A percentile compares a stretch with the other conserved stretches of the same genome.
These are phyloP conservation scores for Paradoxurus hermaphroditus DNA, from an alignment of 2,113 vertebrate species.

Conservation along the genomic window DNA sequence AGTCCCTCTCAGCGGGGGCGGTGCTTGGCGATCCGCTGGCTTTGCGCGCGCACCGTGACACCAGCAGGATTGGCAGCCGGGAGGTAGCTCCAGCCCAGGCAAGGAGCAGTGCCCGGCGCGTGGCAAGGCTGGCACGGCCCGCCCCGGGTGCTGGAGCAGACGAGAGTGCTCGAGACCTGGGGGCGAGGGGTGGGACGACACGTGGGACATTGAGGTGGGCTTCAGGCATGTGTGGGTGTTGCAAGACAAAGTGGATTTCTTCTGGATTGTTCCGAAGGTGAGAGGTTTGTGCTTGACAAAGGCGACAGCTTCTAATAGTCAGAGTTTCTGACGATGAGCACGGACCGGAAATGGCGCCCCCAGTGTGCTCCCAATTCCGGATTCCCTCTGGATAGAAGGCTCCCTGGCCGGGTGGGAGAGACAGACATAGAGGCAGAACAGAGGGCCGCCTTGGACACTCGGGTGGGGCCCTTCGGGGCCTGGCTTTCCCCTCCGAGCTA, in stretches of 20 bases:
- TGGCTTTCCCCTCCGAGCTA: neutral
- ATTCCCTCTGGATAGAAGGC: neutral
- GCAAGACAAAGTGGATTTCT: neutral
- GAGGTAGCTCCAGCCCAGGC: neutral
- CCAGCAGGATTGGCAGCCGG: neutral
- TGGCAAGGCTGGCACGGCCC: neutral
- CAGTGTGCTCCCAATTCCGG: neutral
- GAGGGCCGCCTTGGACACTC: neutral
- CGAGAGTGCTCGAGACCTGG: neutral
- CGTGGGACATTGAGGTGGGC: neutral
- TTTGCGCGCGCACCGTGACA: no score
- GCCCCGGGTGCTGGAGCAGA: no score
- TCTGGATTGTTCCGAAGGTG: neutral
- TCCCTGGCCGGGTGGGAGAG: neutral
- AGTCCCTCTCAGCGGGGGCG: neutral
- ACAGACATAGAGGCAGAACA: neutral
- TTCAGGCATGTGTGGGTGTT: neutral
- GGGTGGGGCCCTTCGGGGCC: neutral
- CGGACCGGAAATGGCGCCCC: neutral
- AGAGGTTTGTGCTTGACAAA: neutral
- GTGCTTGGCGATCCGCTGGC: neutral
- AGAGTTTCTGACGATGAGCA: neutral
- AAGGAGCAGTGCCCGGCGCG: no score
- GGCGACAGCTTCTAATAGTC: neutral
- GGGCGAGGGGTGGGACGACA: neutral